Evolutionary conservation across 2,888 invertebrate genomes (phyloP).

Genomic region (Oegoconia quadripuncta): DNA sequence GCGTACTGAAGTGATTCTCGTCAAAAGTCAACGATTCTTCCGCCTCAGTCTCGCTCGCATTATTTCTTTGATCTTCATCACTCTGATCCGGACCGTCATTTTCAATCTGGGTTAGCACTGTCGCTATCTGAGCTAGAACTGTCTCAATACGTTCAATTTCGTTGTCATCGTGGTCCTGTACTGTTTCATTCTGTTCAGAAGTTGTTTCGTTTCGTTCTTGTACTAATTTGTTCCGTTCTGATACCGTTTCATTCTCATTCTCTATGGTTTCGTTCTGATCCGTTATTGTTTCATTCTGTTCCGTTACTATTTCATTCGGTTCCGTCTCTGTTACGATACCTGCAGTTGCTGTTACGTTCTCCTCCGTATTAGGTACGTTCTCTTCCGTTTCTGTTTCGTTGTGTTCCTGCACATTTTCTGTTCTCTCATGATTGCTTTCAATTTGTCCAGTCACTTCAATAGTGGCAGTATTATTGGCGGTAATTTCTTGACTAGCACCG

Average conservation of each 20-base stretch:
- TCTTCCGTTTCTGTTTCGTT: background rate
- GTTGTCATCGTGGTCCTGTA: too few relatives aligned
- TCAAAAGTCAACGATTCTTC: slow-evolving; percentile 61
- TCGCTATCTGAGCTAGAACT: slow-evolving; percentile 15
- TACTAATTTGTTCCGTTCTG: background rate
- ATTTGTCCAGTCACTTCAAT: background rate
- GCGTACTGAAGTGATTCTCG: slow-evolving; percentile 75
- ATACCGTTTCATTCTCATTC: background rate
- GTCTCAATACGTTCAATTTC: background rate
- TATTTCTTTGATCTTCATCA: slow-evolving; percentile 17
- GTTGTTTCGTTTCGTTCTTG: background rate
- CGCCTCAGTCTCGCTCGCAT: slow-evolving; percentile 28
- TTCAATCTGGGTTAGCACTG: slow-evolving; percentile 13
- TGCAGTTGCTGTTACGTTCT: background rate
- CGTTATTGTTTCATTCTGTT: background rate
- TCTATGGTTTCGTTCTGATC: background rate
- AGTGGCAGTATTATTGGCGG: background rate
- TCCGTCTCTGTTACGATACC: too few relatives aligned
- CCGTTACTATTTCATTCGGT: too few relatives aligned
- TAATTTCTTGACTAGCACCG: slow-evolving; percentile 44
- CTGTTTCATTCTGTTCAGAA: slow-evolving; percentile 8
- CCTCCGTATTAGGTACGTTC: too few relatives aligned
- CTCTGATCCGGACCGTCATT: slow-evolving; percentile 24
- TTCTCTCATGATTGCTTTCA: background rate
- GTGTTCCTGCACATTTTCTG: background rate